phyloP scores from a whole-genome alignment of 2,113 vertebrate genomes.

The Oncorhynchus tshawytscha region DNA sequence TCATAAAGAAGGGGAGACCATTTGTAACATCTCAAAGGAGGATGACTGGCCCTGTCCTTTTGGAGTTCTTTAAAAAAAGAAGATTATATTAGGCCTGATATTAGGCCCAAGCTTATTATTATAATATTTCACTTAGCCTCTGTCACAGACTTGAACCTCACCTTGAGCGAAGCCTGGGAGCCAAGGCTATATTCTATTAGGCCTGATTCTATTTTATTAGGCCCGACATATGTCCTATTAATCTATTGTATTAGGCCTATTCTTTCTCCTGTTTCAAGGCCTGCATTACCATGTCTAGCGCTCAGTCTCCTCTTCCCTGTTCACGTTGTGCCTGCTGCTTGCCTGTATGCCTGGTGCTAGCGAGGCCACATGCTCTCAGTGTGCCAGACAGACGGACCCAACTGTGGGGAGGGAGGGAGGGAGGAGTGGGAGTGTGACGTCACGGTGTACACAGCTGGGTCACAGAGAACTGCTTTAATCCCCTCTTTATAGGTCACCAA shows the following conservation, averaged over 20 bases:
- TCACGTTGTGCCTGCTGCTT: not conserved
- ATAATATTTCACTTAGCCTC: no score
- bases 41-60: no score
- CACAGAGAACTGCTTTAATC: conserved; percentile 7
- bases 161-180: no score
- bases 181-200: no score
- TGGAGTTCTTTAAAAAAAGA: no score
- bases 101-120: no score
- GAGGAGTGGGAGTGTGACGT: conserved; percentile 45
- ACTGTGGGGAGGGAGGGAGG: conserved; percentile 46
- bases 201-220: no score
- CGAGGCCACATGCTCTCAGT: conserved; percentile 54
- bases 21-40: no score
- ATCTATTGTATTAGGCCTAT: not conserved
- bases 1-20: no score
- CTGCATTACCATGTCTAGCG: not conserved
- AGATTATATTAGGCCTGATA: no score
- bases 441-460: conserved; percentile 55
- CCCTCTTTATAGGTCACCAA: not conserved
- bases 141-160: no score
- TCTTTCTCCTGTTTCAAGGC: not conserved
- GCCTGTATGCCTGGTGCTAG: conserved; percentile 37
- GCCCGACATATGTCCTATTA: no score
- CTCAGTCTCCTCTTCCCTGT: not conserved
- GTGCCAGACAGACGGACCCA: conserved; percentile 35